Evolutionary conservation across 2,888 invertebrate genomes (phyloP), one percentile per base, ranked within the genome.

Genomic region (Yponomeuta sedellus): DNA sequence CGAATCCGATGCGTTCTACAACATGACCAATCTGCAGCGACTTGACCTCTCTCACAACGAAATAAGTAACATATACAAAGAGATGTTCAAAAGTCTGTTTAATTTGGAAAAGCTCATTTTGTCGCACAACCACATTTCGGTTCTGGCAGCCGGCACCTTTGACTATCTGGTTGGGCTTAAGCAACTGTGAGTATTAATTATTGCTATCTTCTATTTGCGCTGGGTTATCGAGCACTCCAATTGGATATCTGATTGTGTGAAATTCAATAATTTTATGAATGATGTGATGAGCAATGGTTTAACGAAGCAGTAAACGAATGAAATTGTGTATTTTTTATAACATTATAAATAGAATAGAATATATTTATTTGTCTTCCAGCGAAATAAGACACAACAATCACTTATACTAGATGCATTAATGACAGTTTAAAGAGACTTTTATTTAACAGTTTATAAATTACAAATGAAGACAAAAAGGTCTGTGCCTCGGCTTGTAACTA

Each of bases 1-100:
- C 74, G 94, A 95, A 72, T 93, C 94, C 4, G 93, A 94, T 75
- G 95, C 96, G 65, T 97, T 98, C 80, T 92, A 92, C 71, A 94
- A 94, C 78, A 92, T 95, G 74, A 93, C 94, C 16, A 93, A 94
- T 68, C 85, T 97, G n/a, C 94, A 93, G 78, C 85, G 93, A 64
- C 83, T 96, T 70, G 95, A 95, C 79, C 79, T 96, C 67, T 94
- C 95, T 0, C 88, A 92, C 71, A 97, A 97, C 80, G 93, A 93
- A 73, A 93, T 97, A 68, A 93, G 92, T 73, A 89, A 92, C 73
- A 90, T 97, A 63, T 94, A 94, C 74, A 93, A 93, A 74, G 92
- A 92, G 68, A 94, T 94, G 79, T 96, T 97, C 80, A 93, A 93
- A 63, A 94, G 94, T 16, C 86, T 97, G 63, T 85, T 85, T 1